phyloP scores from a whole-genome alignment of 2,888 invertebrate genomes.

The Hydraecia micacea region DNA sequence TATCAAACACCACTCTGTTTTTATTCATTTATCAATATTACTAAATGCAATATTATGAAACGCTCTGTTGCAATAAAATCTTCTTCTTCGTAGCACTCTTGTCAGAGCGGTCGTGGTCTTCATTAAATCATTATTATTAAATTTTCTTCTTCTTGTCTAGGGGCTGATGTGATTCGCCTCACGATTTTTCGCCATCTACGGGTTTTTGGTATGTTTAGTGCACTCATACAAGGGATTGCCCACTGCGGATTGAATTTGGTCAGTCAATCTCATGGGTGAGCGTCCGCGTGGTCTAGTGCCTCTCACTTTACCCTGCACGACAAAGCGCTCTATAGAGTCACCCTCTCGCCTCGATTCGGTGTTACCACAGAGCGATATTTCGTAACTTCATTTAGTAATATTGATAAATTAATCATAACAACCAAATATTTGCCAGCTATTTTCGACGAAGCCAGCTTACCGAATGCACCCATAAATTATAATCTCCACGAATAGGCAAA shows the following conservation, averaged over 20 bases:
- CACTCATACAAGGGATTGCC: neutral
- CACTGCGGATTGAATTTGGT: neutral
- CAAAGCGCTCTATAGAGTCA: neutral
- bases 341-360: neutral
- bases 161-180: neutral
- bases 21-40: neutral
- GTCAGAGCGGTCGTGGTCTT: neutral
- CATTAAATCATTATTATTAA: too few species aligned
- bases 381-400: neutral
- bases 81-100: neutral
- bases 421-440: neutral
- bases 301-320: neutral
- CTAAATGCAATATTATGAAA: neutral
- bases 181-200: neutral
- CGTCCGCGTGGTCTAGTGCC: neutral
- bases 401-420: neutral
- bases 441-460: neutral
- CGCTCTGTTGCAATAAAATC: neutral
- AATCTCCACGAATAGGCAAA: neutral
- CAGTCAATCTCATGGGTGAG: neutral
- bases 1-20: neutral
- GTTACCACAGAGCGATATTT: neutral
- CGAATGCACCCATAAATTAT: neutral
- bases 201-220: neutral
- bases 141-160: too few species aligned